These are phyloP conservation scores for Poecile montanus DNA, from an alignment of 2,797 vertebrate species.

Conservation along the genomic window DNA sequence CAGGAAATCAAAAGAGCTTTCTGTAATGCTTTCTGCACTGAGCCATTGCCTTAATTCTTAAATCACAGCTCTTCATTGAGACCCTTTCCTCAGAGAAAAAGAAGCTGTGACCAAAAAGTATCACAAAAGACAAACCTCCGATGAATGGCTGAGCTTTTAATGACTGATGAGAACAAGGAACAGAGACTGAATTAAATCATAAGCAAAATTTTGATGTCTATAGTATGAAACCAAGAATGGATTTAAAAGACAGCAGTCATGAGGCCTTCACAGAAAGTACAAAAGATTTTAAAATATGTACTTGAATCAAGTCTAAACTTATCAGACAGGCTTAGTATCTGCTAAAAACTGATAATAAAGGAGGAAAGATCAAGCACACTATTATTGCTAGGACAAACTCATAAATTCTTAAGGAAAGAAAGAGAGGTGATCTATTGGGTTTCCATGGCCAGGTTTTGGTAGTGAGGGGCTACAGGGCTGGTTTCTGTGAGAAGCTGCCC, in stretches of 20 bases:
- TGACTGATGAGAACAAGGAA: slow-evolving; percentile 40
- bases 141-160: slow-evolving; percentile 41
- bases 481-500: not conserved
- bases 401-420: not conserved
- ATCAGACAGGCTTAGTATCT: not conserved
- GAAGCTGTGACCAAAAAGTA: slow-evolving; percentile 9
- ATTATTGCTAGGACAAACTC: not conserved
- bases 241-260: slow-evolving; percentile 23
- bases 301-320: slow-evolving; percentile 25
- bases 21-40: slow-evolving; percentile 11
- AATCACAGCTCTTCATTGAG: slow-evolving; percentile 26
- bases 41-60: not conserved
- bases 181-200: slow-evolving; percentile 24
- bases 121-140: slow-evolving; percentile 42
- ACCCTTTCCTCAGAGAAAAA: slow-evolving; percentile 3
- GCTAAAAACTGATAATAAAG: not conserved
- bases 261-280: not conserved
- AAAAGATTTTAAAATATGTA: slow-evolving; percentile 38
- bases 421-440: not conserved
- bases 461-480: not conserved
- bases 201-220: slow-evolving; percentile 42
- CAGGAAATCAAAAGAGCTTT: slow-evolving; percentile 24
- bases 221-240: slow-evolving; percentile 23
- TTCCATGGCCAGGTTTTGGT: not conserved
- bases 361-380: not conserved